Base-by-base conservation (phyloP, 1,140 invertebrate species). In the Caerostris extrusa region DNA sequence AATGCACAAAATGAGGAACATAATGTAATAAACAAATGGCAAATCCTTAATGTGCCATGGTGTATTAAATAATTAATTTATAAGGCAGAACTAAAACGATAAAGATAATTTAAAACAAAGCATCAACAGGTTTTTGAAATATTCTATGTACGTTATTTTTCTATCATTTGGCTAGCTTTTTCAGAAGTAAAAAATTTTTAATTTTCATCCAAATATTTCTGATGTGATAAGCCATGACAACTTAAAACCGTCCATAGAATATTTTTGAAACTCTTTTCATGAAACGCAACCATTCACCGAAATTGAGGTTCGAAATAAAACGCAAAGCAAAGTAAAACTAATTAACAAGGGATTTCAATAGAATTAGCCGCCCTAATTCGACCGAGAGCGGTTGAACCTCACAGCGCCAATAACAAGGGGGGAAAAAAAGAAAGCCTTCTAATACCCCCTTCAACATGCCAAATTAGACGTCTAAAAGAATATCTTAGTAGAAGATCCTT, bases 381-480 rank as follows among this genome's bases (percentile, higher is more conserved):
- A 19, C 61, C 58, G 10, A 34, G 17, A 91, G 6, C 19, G 34
- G 55, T 17, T 56, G 55, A 82, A 60, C 34, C 34, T 50, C 34
- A 60, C 56, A 91, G 88, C 71, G 57, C 89, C 89, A 91, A 91
- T 91, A 91, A 91, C 89, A 60, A 0, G 69, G 7, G 2, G 69
- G 7, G 19, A 61, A 64, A 53, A 82, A 82, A 14, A 50, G 19
- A 67, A 69, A 89, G 17, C 12, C n/a, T 57, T n/a, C 53, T 83
- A 83, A 83, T 83, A 83, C 53, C 53, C 56, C 14, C 34, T 61
- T 82, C 56, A 82, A 82, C 10, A 82, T 56, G 34, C 34, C 89
- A 91, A 91, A 91, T 91, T 91, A 91, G 89, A 91, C 89, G 8
- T 91, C 69, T 91, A 64, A 91, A 90, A 71, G 88, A 90, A 90